Base-by-base conservation (phyloP, 1,140 invertebrate species). In the Drosophila seguyi region DNA sequence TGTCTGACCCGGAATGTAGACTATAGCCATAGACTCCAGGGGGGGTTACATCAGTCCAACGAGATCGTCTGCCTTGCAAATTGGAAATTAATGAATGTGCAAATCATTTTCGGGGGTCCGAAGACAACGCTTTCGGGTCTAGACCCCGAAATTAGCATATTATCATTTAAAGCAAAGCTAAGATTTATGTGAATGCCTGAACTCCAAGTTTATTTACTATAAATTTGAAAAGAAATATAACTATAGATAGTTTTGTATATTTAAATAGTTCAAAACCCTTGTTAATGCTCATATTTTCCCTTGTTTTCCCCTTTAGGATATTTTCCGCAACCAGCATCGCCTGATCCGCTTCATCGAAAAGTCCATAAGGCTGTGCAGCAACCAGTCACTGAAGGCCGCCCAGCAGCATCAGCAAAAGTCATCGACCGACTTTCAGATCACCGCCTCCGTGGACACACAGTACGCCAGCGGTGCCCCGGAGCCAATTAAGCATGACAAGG, bases 241-340 rank as follows among this genome's bases (percentile, higher is more conserved):
- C 31, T 3, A 34, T 7, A 29, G 27, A 29, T 29, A 29, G 27
- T 4, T n/a, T n/a, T n/a, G 4, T 25, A 25, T 25, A 25, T 2
- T 25, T 25, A n/a, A n/a, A n/a, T n/a, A n/a, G n/a, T n/a, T n/a
- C n/a, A 34, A 25, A 25, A 7, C 22, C 20, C 18, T 52, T 7
- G 6, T 4, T 29, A 3, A 38, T n/a, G 5, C 7, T 27, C n/a
- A 20, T 22, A 10, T 11, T 13, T 13, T 34, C 45, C 34, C 6
- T 73, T 79, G 0, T 14, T 10, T 34, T 1, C n/a, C 14, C 4
- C 65, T n/a, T n/a, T n/a, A 91, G 92, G 85, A 91, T 78, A 90
- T 93, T 41, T 91, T 93, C 77, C 87, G 91, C 63, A 93, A 92
- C 58, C 92, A 93, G 72, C 92, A 93, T 48, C 78, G 91, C 7